A percentile compares a stretch with the other conserved stretches of the same genome.
Conservation (phyloP, 2,888 invertebrate species). For the Ptychoptera albimana region DNA sequence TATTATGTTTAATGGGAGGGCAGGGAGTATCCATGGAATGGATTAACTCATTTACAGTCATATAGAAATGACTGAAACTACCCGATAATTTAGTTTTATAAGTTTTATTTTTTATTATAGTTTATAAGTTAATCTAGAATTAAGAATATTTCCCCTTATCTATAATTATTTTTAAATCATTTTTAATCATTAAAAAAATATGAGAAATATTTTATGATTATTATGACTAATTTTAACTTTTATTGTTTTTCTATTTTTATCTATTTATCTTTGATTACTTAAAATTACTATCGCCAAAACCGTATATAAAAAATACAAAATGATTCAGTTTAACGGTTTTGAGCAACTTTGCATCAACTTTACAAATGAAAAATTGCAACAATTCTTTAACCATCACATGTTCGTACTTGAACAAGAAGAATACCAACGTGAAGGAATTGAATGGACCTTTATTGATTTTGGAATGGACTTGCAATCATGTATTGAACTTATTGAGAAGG, state of each 20-base stretch:
- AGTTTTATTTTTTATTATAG: too few species aligned
- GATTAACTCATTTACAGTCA: not conserved
- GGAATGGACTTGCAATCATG: conserved; percentile 79
- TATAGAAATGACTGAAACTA: too few species aligned
- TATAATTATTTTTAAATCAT: too few species aligned
- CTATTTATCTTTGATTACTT: conserved; percentile 21
- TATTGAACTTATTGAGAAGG: conserved; percentile 64
- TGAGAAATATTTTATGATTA: too few species aligned
- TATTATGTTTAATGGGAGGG: too few species aligned
- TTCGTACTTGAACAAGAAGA: conserved; percentile 92
- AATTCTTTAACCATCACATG: conserved; percentile 95
- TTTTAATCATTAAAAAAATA: too few species aligned
- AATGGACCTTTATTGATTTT: conserved; percentile 89
- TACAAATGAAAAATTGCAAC: conserved; percentile 89
- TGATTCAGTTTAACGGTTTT: conserved; percentile 51
- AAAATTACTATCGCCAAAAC: conserved; percentile 12
- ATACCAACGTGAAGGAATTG: conserved; percentile 80
- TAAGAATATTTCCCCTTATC: too few species aligned
- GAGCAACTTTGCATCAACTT: conserved; percentile 95
- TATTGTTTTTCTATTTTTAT: conserved; percentile 7
- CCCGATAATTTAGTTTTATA: too few species aligned
- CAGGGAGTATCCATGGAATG: conserved; percentile 5
- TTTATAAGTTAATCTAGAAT: too few species aligned
- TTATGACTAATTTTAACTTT: not conserved
- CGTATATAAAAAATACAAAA: too few species aligned